These are phyloP conservation scores for Paedocypris sp. DNA, from an alignment of 2,113 vertebrate species.

Conservation along the genomic window DNA sequence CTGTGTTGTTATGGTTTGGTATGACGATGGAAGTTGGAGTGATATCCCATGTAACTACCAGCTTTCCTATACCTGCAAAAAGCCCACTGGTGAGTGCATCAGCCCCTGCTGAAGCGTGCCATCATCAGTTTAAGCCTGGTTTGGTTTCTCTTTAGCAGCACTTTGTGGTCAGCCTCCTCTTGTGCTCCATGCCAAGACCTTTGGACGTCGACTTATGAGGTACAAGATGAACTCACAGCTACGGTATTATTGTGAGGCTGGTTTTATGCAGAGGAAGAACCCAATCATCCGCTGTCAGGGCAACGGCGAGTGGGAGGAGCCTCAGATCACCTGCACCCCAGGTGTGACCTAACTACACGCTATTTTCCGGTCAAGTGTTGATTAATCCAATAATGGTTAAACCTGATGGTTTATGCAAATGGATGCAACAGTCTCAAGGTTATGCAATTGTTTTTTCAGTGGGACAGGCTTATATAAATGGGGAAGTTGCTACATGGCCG, in stretches of 20 bases:
- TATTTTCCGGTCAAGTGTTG: too few relatives aligned
- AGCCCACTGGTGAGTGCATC: constrained; percentile 74
- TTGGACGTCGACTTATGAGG: constrained; percentile 61
- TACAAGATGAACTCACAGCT: constrained; percentile 68
- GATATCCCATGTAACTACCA: constrained; percentile 96
- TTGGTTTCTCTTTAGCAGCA: constrained; percentile 36
- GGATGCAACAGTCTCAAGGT: not conserved
- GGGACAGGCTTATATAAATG: constrained; percentile 25
- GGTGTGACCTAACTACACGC: too few relatives aligned
- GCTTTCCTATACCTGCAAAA: constrained; percentile 93
- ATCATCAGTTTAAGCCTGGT: not conserved
- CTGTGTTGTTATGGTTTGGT: constrained; percentile 89
- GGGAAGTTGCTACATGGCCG: constrained; percentile 11
- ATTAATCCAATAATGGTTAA: too few relatives aligned
- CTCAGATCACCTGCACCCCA: constrained; percentile 67
- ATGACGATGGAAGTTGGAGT: constrained; percentile 82
- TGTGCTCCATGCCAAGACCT: constrained; percentile 61
- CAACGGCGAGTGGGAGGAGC: constrained; percentile 73
- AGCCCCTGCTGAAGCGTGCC: not conserved
- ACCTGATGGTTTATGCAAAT: not conserved
- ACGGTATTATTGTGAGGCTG: constrained; percentile 70
- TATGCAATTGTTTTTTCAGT: not conserved
- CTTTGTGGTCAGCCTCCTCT: constrained; percentile 70
- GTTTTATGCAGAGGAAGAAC: constrained; percentile 67
- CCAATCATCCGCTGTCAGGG: constrained; percentile 72